A percentile compares a stretch with the other conserved stretches of the same genome.
phyloP scores from a whole-genome alignment of 2,888 invertebrate species.

The Andrena dorsata region DNA sequence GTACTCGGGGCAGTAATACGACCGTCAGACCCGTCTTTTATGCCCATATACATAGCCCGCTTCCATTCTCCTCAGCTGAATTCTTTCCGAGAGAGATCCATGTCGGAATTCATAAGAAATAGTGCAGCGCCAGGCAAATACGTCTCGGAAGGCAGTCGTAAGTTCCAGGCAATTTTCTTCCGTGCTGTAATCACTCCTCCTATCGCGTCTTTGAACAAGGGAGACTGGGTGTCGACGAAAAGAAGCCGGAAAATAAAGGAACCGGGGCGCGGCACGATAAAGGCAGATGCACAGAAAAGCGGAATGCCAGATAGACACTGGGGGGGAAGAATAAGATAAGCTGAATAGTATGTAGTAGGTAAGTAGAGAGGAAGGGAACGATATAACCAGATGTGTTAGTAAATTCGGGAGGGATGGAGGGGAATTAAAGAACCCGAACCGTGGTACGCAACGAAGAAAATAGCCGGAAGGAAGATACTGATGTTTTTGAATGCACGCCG shows the following conservation, averaged over 20 bases:
- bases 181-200: conserved; percentile 40
- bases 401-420: not conserved
- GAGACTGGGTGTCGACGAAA: conserved; percentile 4
- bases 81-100: conserved; percentile 35
- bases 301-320: conserved; percentile 3
- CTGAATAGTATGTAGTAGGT: not conserved
- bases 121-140: conserved; percentile 51
- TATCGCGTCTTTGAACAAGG: conserved; percentile 37
- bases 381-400: conserved; percentile 22
- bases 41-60: conserved; percentile 1
- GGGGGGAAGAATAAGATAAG: conserved; percentile 23
- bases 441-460: not conserved
- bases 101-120: conserved; percentile 48
- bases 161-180: conserved; percentile 53
- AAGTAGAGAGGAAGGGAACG: conserved; percentile 14
- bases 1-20: conserved; percentile 2
- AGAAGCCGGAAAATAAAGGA: conserved; percentile 26
- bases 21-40: conserved; percentile 27
- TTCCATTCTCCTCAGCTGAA: conserved; percentile 15
- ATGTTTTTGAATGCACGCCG: not conserved
- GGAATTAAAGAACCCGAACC: conserved; percentile 11
- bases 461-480: conserved; percentile 6
- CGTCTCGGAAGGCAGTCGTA: conserved; percentile 34
- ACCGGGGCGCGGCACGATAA: conserved; percentile 22
- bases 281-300: conserved; percentile 4